phyloP scores from a whole-genome alignment of 2,113 vertebrate genomes.

The Xiphophorus couchianus region DNA sequence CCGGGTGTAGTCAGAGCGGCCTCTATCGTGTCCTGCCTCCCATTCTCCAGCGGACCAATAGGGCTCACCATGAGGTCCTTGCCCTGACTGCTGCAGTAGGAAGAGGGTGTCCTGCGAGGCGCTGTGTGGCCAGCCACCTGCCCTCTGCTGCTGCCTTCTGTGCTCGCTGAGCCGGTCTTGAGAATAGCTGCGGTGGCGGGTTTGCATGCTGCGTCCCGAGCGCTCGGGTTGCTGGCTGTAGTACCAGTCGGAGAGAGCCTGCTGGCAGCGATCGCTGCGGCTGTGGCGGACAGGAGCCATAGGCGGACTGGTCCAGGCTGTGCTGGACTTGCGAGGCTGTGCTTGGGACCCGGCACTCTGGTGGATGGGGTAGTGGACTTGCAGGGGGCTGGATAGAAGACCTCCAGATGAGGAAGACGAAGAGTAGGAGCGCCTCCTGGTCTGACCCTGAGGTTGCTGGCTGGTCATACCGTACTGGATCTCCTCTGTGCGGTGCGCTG shows the following conservation, averaged over 20 bases:
- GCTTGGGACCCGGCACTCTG: conserved; percentile 63
- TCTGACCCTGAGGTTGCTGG: conserved; percentile 75
- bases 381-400: conserved; percentile 72
- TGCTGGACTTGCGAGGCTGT: conserved; percentile 49
- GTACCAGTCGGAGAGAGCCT: conserved; percentile 92
- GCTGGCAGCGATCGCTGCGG: conserved; percentile 80
- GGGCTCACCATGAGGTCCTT: conserved; percentile 67
- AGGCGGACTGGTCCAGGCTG: conserved; percentile 76
- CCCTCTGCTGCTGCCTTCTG: conserved; percentile 60
- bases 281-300: conserved; percentile 56
- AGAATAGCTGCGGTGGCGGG: conserved; percentile 91
- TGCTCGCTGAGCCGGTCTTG: conserved; percentile 89
- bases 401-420: conserved; percentile 81
- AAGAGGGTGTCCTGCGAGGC: conserved; percentile 93
- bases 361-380: conserved; percentile 77
- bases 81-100: conserved; percentile 78
- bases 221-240: conserved; percentile 86
- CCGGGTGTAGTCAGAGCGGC: conserved; percentile 63
- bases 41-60: conserved; percentile 69
- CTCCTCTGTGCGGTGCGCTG: conserved; percentile 80
- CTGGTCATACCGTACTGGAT: conserved; percentile 83
- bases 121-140: conserved; percentile 88
- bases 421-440: conserved; percentile 75
- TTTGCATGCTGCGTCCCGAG: conserved; percentile 79
- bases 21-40: conserved; percentile 48